Evolutionary conservation across 2,797 vertebrate genomes (phyloP), one percentile per base, ranked within the genome.

Genomic region (Falco naumanni): DNA sequence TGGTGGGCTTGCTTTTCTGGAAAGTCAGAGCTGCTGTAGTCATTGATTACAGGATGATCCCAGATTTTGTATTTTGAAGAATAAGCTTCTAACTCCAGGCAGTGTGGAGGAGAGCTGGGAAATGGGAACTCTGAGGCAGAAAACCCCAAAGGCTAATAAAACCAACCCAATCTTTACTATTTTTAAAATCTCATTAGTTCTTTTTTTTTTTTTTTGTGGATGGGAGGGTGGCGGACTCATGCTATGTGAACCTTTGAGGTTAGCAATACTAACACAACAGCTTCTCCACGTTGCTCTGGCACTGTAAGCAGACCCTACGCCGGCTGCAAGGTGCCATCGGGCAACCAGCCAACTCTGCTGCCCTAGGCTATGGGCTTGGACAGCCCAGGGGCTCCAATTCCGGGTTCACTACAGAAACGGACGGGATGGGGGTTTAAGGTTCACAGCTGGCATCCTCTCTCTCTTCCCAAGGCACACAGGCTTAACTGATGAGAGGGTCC

Each of bases 251-350:
- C 17, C 29, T n/a, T 24, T 28, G 68, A 61, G 54, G 74, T 63
- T 5, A 13, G 22, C 31, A 13, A 41, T 2, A 9, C 31, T 16
- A 8, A 3, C 10, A 39, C 39, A 3, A 18, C 2, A 11, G 43
- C 68, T 68, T 56, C 68, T 39, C 33, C 68, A 5, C 34, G 2
- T 14, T 5, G 34, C 66, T 61, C 74, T 16, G 37, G 66, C 48
- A 10, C 17, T 5, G 3, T 9, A 6, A 60, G 10, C 47, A 28
- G 54, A 10, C 29, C 54, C 59, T 28, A 10, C 31, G 9, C 19
- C 3, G 16, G 8, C 31, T 34, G 18, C 3, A 18, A 39, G 51
- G 51, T 63, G 64, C 33, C 63, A 9, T 5, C 0, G 6, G 50
- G 34, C 34, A 34, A 34, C 34, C 34, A 34, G 34, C 34, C 34